Evolutionary conservation across 2,888 invertebrate genomes (phyloP).

Genomic region (Himalopsyche tibetana): DNA sequence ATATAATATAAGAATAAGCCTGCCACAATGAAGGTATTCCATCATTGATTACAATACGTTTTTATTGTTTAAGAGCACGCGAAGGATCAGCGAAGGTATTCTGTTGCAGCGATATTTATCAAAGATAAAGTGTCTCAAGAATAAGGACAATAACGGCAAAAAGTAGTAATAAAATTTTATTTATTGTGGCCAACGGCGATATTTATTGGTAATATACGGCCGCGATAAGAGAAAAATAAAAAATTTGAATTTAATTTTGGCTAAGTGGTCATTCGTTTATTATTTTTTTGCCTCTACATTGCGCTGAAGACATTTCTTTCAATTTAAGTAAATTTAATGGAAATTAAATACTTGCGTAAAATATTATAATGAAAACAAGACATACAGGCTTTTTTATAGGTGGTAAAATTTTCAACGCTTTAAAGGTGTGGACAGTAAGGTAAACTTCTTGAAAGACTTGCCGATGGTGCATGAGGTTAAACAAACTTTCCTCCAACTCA

Average conservation of each 20-base stretch:
- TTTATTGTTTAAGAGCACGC: conserved; percentile 50
- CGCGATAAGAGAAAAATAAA: conserved; percentile 1
- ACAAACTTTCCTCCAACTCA: too few species aligned
- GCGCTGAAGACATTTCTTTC: too few species aligned
- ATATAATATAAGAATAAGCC: background rate
- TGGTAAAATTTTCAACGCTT: too few species aligned
- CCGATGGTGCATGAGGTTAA: too few species aligned
- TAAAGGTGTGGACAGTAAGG: too few species aligned
- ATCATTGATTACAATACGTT: conserved; percentile 12
- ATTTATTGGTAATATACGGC: conserved; percentile 23
- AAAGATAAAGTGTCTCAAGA: conserved; percentile 38
- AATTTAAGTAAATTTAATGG: too few species aligned
- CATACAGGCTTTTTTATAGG: too few species aligned
- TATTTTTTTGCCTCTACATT: background rate
- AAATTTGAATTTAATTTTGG: background rate
- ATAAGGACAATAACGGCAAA: conserved; percentile 52
- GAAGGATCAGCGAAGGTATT: conserved; percentile 51
- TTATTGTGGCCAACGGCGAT: conserved; percentile 44
- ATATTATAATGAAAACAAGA: too few species aligned
- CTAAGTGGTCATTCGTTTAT: conserved; percentile 19
- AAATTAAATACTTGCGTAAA: too few species aligned
- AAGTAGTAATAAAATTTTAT: conserved; percentile 49
- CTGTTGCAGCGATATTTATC: conserved; percentile 51
- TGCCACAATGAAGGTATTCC: background rate
- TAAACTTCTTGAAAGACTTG: too few species aligned